Evolutionary conservation across 2,113 vertebrate genomes (phyloP), one percentile per base, ranked within the genome.

Genomic region (Atherinomorus stipes): DNA sequence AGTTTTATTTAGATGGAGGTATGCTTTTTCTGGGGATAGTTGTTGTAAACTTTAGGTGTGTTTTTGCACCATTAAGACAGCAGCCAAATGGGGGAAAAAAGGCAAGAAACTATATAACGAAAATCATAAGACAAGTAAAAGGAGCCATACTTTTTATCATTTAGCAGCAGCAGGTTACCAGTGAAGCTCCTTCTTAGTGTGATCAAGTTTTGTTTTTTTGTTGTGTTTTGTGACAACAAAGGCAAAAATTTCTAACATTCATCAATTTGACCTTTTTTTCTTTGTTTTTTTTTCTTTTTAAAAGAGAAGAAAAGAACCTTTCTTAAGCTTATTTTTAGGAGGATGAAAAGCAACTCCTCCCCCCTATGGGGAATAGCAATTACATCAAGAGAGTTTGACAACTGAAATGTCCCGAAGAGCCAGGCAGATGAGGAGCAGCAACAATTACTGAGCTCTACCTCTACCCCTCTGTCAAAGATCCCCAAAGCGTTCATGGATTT

Each of bases 291-390:
- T 37, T 37, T 37, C 4, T 37, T 37, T 11, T 11, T 42, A n/a
- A n/a, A n/a, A n/a, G n/a, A n/a, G n/a, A n/a, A n/a, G n/a, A n/a
- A n/a, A n/a, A 19, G 11, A 58, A 18, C 9, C 3, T 34, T 26
- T 25, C 11, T 58, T 64, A 37, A 26, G 18, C 8, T 76, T 44
- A 81, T 71, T 80, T 67, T 76, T 26, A 79, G n/a, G 16, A 53
- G 67, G 57, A 62, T 34, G 57, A 74, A 77, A 71, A 49, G 22
- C 40, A 62, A 44, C 31, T 28, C 7, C 37, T 37, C 26, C 28
- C 7, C 37, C 19, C 57, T 4, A 47, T 12, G 45, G 45, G 44
- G 37, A 58, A 44, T 28, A 58, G 44, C 25, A 67, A 61, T 65
- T 64, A 50, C 16, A 57, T 69, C 15, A 50, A 71, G 23, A 50